Conservation (phyloP, 1,140 invertebrate genomes). For the Trigoniulus corallinus region DNA sequence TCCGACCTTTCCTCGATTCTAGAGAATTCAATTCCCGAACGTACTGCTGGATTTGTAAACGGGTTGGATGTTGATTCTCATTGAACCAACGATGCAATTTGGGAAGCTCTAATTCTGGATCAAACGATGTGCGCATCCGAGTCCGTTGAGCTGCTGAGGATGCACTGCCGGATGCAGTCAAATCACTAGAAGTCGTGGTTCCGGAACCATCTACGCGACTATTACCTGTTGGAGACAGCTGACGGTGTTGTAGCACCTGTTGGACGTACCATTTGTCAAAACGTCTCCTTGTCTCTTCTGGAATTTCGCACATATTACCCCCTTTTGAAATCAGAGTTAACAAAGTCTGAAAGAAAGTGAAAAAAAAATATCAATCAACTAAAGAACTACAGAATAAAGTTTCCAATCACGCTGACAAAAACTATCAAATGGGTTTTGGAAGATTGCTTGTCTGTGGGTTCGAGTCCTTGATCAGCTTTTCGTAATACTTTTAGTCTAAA, state of each 20-base stretch:
- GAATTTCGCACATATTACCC: constrained; percentile 18
- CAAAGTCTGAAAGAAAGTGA: constrained; percentile 16
- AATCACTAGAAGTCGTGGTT: background rate
- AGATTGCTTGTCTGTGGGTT: no score
- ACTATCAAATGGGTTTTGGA: no score
- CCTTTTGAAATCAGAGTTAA: constrained; percentile 19
- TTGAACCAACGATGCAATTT: constrained; percentile 85
- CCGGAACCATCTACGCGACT: constrained; percentile 4
- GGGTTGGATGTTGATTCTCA: constrained; percentile 69
- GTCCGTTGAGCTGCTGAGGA: constrained; percentile 57
- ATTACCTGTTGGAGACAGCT: constrained; percentile 11
- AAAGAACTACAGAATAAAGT: no score
- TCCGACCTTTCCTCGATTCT: constrained; percentile 75
- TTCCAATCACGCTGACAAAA: no score
- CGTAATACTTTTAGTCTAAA: no score
- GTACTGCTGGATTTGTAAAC: constrained; percentile 72
- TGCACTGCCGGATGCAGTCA: constrained; percentile 4
- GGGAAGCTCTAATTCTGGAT: constrained; percentile 87
- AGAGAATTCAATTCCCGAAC: constrained; percentile 80
- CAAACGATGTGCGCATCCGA: constrained; percentile 78
- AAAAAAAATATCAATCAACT: constrained; percentile 2
- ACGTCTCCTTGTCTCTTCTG: constrained; percentile 22
- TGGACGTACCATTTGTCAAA: constrained; percentile 30
- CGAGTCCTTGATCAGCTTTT: no score
- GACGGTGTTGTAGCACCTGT: constrained; percentile 20